Conservation (phyloP, 2,113 vertebrate species). For the Rhizomys pruinosus region DNA sequence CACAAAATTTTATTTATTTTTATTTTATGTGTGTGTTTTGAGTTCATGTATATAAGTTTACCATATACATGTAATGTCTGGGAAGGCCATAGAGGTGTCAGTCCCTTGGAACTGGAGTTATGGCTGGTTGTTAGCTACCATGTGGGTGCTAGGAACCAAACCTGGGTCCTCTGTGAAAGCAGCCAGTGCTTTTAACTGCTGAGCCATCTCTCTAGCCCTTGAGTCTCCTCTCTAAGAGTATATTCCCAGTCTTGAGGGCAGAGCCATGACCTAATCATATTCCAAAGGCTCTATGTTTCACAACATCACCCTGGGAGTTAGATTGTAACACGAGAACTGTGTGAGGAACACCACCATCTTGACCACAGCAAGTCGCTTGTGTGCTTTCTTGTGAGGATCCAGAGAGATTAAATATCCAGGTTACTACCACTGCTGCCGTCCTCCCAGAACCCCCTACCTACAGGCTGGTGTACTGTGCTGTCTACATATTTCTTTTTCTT, state of each 20-base stretch:
- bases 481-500: neutral
- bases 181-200: too few species aligned
- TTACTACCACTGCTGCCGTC: neutral
- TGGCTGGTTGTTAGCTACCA: too few species aligned
- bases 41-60: too few species aligned
- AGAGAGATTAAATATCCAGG: neutral
- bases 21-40: too few species aligned
- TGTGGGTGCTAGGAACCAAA: too few species aligned
- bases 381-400: neutral
- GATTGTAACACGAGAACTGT: neutral
- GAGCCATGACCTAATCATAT: neutral
- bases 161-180: too few species aligned
- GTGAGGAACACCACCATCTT: neutral
- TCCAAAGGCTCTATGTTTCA: neutral
- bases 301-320: neutral
- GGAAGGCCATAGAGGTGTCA: too few species aligned
- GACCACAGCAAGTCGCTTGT: neutral
- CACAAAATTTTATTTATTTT: too few species aligned
- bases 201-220: too few species aligned
- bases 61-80: too few species aligned
- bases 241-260: too few species aligned
- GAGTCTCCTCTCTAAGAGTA: neutral
- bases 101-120: too few species aligned
- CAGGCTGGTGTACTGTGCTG: neutral
- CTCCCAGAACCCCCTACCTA: slow-evolving; percentile 71